Evolutionary conservation across 2,888 invertebrate genomes (phyloP).

Genomic region (Andrena trimmerana): DNA sequence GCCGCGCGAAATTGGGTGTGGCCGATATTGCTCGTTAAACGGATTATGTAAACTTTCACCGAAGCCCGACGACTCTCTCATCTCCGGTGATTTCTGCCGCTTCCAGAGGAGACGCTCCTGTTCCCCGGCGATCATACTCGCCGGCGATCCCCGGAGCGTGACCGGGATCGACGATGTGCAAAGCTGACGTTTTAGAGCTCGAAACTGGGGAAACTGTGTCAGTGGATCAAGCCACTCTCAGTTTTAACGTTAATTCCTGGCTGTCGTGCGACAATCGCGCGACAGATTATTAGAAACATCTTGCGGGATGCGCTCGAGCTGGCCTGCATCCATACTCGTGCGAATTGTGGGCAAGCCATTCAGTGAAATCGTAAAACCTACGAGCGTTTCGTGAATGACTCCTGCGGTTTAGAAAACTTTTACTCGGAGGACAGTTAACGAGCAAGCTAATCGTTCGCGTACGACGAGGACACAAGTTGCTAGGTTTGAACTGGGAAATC

Average conservation of each 20-base stretch:
- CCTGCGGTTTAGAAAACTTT: constrained; percentile 21
- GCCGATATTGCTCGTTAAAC: constrained; percentile 32
- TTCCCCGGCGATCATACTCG: background rate
- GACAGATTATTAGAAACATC: constrained; percentile 12
- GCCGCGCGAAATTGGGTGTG: constrained; percentile 39
- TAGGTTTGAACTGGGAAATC: too few relatives aligned
- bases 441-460: background rate
- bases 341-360: background rate
- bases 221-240: constrained; percentile 47
- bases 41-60: constrained; percentile 65
- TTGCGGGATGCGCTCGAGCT: background rate
- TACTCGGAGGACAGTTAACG: background rate
- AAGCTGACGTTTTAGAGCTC: background rate
- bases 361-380: background rate
- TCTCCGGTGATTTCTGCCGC: constrained; percentile 2
- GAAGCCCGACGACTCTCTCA: background rate
- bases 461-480: too few relatives aligned
- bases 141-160: background rate
- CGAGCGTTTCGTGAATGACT: constrained; percentile 26
- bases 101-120: background rate
- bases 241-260: constrained; percentile 42
- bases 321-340: constrained; percentile 1
- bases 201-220: constrained; percentile 8
- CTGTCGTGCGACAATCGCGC: constrained; percentile 1
- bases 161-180: background rate